Evolutionary conservation across 2,888 invertebrate species (phyloP), one percentile per base, ranked within the genome.

Genomic region (Xestia sexstrigata): DNA sequence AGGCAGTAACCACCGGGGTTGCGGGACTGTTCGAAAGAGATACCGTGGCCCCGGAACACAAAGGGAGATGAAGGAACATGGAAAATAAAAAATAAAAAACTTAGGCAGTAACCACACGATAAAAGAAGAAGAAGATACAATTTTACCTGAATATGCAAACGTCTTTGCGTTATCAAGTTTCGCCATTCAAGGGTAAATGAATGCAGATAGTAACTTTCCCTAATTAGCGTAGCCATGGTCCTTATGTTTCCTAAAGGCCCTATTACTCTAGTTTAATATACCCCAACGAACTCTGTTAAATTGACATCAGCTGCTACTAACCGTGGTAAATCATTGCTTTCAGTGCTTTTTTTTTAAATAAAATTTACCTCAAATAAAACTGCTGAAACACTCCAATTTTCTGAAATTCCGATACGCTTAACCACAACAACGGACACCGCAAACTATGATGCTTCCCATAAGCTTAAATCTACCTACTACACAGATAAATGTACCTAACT

Each of bases 241-340:
- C 49, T 62, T 66, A 70, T 65, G 74, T 60, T 66, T 68, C 79
- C 67, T 77, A 42, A 67, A 82, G 69, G 65, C 42, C 65, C 70
- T 52, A 55, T 79, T 68, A 35, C 60, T 79, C 58, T 60, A 71
- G 79, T 63, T 79, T 74, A 86, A 85, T 82, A 71, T 76, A 62
- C 60, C 68, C 15, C 74, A 68, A 76, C 70, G 26, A 85, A 72
- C 26, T 63, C 69, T 42, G 66, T 78, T 62, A 55, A 71, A 75
- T 66, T 77, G 77, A 70, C 70, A 68, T 63, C 72, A 68, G 67
- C 60, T 55, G 70, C 52, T 62, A 9, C 60, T 17, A 60, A 58
- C 17, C 1, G 7, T 6, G 20, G 60, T 39, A 47, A 60, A 68
- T 15, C 11, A 13, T 45, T 76, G 47, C 52, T 58, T 72, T 60